Evolutionary conservation across 2,888 invertebrate genomes (phyloP), one percentile per base, ranked within the genome.

Genomic region (Melanargia galathea): DNA sequence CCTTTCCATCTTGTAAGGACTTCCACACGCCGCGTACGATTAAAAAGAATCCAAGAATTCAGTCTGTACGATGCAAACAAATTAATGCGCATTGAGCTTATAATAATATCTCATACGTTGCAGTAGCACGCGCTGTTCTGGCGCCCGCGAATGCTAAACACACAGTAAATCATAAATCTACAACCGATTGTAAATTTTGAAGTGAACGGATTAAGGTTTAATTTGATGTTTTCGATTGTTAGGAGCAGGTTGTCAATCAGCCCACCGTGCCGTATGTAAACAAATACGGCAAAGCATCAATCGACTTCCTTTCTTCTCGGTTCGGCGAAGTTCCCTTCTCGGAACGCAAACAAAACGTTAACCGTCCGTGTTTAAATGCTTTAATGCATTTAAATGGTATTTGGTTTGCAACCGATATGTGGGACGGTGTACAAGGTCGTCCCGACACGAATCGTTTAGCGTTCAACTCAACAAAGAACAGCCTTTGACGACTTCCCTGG

Each of bases 271-370:
- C 54, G 16, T 57, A 58, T 64, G 78, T 80, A 83, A 82, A 83
- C 81, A 83, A 79, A 77, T 71, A 73, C 71, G 74, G 67, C 70
- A 66, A 71, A 74, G 73, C 77, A 74, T 63, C 54, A 62, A 56
- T 75, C 79, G 75, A 79, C 76, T 79, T 79, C 83, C 82, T 75
- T 79, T 81, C 78, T 81, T 80, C 77, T 78, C 78, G 76, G 71
- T 83, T 82, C 81, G 74, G 26, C 73, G 80, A 81, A 81, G 73
- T 75, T 75, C 75, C 73, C 71, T 83, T 83, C 83, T 75, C 71
- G 71, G 78, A 81, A 84, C 73, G 71, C 74, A 81, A 82, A 74
- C 73, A 75, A 74, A 58, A 71, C 60, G 63, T 64, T 67, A 65
- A 64, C 69, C 66, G 60, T 63, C 18, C 63, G 54, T 62, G 60